Percentiles rank a stretch among this genome's conserved stretches.
phyloP scores from a whole-genome alignment of 2,113 vertebrate species.

The Oenanthe oenanthe region DNA sequence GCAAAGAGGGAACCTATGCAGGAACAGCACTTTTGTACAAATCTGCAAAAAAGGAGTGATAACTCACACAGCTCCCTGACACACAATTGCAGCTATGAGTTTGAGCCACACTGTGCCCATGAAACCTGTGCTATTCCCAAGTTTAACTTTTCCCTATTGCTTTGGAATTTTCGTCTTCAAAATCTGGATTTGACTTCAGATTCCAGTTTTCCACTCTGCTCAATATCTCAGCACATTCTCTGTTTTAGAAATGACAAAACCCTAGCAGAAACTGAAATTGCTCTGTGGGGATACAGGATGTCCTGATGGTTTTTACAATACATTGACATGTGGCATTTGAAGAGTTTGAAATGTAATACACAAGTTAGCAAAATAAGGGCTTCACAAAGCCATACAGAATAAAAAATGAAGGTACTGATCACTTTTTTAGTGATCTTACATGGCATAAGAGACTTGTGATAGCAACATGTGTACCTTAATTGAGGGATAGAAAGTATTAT shows the following conservation, averaged over 20 bases:
- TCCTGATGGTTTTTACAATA: not conserved
- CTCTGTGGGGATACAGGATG: not conserved
- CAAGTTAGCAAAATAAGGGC: not conserved
- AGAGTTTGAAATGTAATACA: not conserved
- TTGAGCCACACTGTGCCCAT: not conserved
- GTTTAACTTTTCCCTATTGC: not conserved
- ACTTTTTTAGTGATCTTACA: not conserved
- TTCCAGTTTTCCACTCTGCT: not conserved
- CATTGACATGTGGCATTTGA: not conserved
- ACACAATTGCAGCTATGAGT: not conserved
- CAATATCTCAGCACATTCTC: not conserved
- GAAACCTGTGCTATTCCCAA: not conserved
- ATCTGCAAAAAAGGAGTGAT: not conserved
- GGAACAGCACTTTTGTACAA: not conserved
- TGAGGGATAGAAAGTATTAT: not conserved
- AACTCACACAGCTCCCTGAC: not conserved
- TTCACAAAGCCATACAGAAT: not conserved
- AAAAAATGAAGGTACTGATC: not conserved
- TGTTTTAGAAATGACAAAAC: slow-evolving; percentile 25
- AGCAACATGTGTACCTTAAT: not conserved
- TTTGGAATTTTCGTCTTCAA: not conserved
- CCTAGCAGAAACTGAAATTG: not conserved
- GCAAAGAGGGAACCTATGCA: not conserved
- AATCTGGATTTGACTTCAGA: slow-evolving; percentile 25
- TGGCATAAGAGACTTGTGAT: not conserved